These are phyloP conservation scores for Takifugu ocellatus DNA, from an alignment of 2,797 vertebrate species.

Conservation along the genomic window DNA sequence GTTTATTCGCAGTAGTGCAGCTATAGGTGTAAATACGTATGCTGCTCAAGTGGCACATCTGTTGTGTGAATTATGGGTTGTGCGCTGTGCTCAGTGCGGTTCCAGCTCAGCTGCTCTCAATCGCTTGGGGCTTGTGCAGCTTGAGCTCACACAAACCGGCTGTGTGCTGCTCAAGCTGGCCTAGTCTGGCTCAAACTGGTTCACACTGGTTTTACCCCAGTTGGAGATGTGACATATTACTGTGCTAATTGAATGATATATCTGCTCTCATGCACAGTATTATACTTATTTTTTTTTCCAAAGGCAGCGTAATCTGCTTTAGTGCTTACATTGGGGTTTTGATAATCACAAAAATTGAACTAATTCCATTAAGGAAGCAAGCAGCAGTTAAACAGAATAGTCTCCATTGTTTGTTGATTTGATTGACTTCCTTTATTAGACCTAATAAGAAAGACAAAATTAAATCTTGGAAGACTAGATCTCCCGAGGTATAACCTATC, in stretches of 20 bases:
- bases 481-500: constrained; percentile 12
- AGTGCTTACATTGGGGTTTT: constrained; percentile 31
- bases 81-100: constrained; percentile 22
- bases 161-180: constrained; percentile 69
- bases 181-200: constrained; percentile 69
- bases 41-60: not conserved
- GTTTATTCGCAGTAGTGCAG: not conserved
- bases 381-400: constrained; percentile 34
- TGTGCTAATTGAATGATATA: constrained; percentile 19
- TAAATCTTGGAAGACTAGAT: constrained; percentile 34
- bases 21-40: not conserved
- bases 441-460: constrained; percentile 41
- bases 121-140: constrained; percentile 61
- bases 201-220: constrained; percentile 63
- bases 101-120: constrained; percentile 64
- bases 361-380: constrained; percentile 37
- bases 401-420: constrained; percentile 23
- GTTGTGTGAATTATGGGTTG: not conserved
- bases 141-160: constrained; percentile 74
- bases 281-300: constrained; percentile 9
- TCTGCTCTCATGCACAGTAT: constrained; percentile 29
- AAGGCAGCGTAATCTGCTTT: constrained; percentile 29
- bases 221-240: constrained; percentile 33
- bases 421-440: constrained; percentile 57
- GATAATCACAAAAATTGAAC: constrained; percentile 30